Percentiles rank a stretch among this genome's conserved stretches.
Conservation (phyloP, 2,113 vertebrate genomes). For the Cardinalis cardinalis region DNA sequence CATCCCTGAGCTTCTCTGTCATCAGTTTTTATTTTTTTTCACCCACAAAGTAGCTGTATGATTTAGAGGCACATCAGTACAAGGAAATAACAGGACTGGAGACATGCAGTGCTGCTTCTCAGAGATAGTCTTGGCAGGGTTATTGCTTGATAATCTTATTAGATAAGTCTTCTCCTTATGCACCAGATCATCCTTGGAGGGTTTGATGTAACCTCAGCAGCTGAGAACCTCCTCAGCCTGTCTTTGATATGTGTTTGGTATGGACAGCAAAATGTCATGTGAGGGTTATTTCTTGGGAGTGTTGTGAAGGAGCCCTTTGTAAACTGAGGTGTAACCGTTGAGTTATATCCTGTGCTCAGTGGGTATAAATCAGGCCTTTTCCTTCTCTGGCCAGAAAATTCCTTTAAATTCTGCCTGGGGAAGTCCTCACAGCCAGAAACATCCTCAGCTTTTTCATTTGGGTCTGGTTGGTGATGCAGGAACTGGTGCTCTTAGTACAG, state of each 20-base stretch:
- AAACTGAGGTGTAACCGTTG: not conserved
- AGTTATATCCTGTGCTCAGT: not conserved
- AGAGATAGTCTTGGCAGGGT: not conserved
- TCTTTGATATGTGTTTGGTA: not conserved
- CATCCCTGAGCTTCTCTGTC: not conserved
- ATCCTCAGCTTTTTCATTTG: not conserved
- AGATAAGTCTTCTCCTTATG: slow-evolving; percentile 3
- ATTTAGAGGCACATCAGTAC: accelerated
- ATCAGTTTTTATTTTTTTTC: not conserved
- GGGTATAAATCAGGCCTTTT: not conserved
- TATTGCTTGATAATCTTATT: slow-evolving; percentile 34
- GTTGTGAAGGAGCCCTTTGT: not conserved
- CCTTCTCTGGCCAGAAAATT: not conserved
- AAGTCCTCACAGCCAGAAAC: not conserved
- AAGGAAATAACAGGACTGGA: not conserved
- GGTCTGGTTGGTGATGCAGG: not conserved
- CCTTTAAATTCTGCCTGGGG: not conserved
- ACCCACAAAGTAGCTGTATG: not conserved
- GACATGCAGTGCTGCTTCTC: not conserved
- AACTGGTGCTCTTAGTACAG: not conserved
- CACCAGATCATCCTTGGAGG: not conserved
- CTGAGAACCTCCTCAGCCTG: not conserved
- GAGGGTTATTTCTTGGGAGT: not conserved
- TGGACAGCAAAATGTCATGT: not conserved
- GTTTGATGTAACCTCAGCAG: slow-evolving; percentile 21